phyloP scores from a whole-genome alignment of 2,888 invertebrate species.

The Dorcus hopei region DNA sequence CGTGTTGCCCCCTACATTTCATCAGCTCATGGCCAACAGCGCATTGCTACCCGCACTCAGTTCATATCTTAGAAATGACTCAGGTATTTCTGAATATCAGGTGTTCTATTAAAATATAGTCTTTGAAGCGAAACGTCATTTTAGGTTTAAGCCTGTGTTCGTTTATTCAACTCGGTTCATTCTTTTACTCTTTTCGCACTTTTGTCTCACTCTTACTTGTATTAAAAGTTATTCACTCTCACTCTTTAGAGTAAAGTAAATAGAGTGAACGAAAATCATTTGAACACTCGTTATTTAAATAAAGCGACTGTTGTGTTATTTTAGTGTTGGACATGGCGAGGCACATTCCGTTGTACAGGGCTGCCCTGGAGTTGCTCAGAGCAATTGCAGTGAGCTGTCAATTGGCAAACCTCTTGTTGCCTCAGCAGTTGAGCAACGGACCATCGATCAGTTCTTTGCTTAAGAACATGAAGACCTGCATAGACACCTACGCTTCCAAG shows the following conservation, averaged over 20 bases:
- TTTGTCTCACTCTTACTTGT: neutral
- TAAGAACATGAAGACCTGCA: constrained; percentile 84
- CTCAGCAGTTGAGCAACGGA: constrained; percentile 47
- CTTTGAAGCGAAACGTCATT: too few relatives aligned
- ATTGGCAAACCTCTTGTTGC: constrained; percentile 61
- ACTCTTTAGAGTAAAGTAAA: too few relatives aligned
- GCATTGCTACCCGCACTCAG: constrained; percentile 84
- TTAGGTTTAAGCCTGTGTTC: too few relatives aligned
- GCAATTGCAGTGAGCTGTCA: constrained; percentile 66
- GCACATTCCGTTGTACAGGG: constrained; percentile 88
- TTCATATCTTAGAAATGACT: constrained; percentile 90
- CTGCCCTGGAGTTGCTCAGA: constrained; percentile 77
- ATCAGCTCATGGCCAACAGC: constrained; percentile 75
- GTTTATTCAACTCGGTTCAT: too few relatives aligned
- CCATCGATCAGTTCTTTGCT: constrained; percentile 74
- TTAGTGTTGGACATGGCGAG: constrained; percentile 94
- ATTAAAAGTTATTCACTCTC: too few relatives aligned
- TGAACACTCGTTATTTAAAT: too few relatives aligned
- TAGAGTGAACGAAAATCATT: too few relatives aligned
- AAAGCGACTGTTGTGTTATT: constrained; percentile 8
- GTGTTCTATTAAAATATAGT: too few relatives aligned
- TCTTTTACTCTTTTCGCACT: too few relatives aligned
- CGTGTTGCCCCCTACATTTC: constrained; percentile 66
- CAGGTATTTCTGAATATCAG: constrained; percentile 52
- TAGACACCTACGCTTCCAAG: constrained; percentile 86